Evolutionary conservation across 2,888 invertebrate species (phyloP), one percentile per base, ranked within the genome.

Genomic region (Drosophila siamana): DNA sequence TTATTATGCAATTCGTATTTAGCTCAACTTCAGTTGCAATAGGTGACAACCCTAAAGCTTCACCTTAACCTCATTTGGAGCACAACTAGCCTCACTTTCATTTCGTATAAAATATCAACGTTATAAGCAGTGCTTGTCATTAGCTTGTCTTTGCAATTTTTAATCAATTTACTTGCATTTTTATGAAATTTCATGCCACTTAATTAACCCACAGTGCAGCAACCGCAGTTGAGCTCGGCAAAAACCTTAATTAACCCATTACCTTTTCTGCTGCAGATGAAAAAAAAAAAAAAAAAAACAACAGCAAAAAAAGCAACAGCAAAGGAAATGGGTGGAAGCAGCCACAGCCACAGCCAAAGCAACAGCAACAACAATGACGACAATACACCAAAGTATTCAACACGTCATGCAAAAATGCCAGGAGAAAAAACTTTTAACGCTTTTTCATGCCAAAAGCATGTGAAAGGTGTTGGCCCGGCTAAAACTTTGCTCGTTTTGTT

Each of bases 401-500:
- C 66, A 64, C 69, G 69, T 82, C 87, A 84, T 84, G 85, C 72
- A 72, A 65, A 72, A 77, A 67, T 70, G 64, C 44, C 47, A 36
- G 54, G 9, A 38, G 46, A n/a, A 59, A 64, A 70, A 76, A 66
- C 54, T 62, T 78, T 70, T 9, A 41, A 44, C 69, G 48, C 64
- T 82, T 78, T 85, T 81, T 81, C 79, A 72, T 82, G 83, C 74
- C 80, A 79, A 70, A 70, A 88, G 65, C 88, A 82, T 77, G 83
- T 70, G 69, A 69, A 87, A 86, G 86, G 80, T 86, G 83, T 85
- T 76, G 72, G 64, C 41, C 30, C 36, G 54, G 41, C 52, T 48
- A 74, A 75, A 83, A 84, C 70, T 83, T 87, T 71, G 59, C 52
- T 26, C 60, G 46, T 63, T 77, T 63, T 77, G 56, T 67, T 72